Base-by-base conservation (phyloP, 2,797 vertebrate species). In the Morus bassanus region DNA sequence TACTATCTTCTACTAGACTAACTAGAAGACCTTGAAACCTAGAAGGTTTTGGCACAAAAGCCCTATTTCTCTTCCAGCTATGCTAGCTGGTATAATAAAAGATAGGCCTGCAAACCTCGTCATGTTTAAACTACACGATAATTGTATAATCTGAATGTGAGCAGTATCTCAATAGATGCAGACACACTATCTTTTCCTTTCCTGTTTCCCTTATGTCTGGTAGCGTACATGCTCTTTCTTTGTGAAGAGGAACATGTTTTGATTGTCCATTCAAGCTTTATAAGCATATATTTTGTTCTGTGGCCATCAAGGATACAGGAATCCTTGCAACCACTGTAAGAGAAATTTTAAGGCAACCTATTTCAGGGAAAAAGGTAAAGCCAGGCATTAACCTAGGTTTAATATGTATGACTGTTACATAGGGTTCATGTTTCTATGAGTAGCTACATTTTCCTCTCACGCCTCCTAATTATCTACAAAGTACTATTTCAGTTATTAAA, bases 401-500 rank as follows among this genome's bases (percentile, higher is more conserved):
- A 63, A 41, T 24, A 19, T 13, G 4, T 28, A n/a, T 11, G 7
- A 27, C 28, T 45, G 3, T 54, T 39, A 45, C 37, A 41, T 9
- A 18, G 17, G 70, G 8, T 53, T 63, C 63, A n/a, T 16, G 9
- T n/a, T 63, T 59, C 81, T 28, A 2, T 33, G 41, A 70, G 74
- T 51, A 64, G 79, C 63, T 77, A 88, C 37, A 51, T 51, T 68
- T 80, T n/a, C 30, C 59, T 72, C 69, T 74, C 73, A 13, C 61
- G 54, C 28, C 50, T 93, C 51, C 11, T 30, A n/a, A 54, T 53
- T 75, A 68, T 24, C 13, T 53, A 28, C 9, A 59, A 68, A 75
- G 60, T 85, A 91, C 87, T 94, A 79, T 92, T 96, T 85, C 85
- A 95, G 95, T 95, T 91, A 86, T 13, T 45, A 63, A 61, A 79